These are phyloP conservation scores for Drosophila guanche DNA, from an alignment of 1,140 invertebrate genomes.

Conservation along the genomic window DNA sequence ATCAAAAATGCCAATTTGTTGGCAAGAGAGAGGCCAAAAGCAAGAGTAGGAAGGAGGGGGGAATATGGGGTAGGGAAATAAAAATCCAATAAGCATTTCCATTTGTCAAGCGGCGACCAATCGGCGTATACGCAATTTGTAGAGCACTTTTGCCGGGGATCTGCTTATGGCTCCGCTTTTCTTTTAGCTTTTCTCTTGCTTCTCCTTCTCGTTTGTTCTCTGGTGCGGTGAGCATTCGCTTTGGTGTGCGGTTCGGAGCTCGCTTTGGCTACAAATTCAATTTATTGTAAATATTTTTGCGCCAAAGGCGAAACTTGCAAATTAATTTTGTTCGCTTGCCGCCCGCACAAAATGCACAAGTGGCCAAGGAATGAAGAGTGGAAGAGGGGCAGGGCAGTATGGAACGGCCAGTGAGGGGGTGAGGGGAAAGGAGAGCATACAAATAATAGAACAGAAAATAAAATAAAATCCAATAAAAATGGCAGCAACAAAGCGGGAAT, in stretches of 20 bases:
- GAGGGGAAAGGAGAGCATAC: conserved; percentile 31
- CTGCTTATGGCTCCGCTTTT: conserved; percentile 1
- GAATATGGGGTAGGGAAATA: not conserved
- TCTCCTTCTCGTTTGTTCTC: no score
- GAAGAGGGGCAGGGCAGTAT: not conserved
- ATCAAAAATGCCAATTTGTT: conserved; percentile 42
- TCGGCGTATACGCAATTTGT: conserved; percentile 52
- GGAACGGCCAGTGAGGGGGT: no score
- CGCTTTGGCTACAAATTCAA: conserved; percentile 59
- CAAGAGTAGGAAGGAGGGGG: not conserved
- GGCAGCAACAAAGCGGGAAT: conserved; percentile 29
- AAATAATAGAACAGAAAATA: conserved; percentile 62
- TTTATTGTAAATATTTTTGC: conserved; percentile 71
- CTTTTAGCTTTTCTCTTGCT: no score
- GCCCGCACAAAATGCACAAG: conserved; percentile 46
- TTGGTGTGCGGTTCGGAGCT: conserved; percentile 1
- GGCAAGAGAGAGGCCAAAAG: not conserved
- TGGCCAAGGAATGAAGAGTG: conserved; percentile 30
- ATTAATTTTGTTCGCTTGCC: conserved; percentile 59
- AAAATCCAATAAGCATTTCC: conserved; percentile 65
- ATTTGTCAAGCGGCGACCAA: conserved; percentile 57
- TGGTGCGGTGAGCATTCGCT: not conserved
- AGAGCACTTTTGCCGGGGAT: conserved; percentile 35
- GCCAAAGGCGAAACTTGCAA: conserved; percentile 68
- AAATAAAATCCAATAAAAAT: conserved; percentile 65